phyloP scores from a whole-genome alignment of 2,113 vertebrate genomes.

The Chaetodon trifascialis region DNA sequence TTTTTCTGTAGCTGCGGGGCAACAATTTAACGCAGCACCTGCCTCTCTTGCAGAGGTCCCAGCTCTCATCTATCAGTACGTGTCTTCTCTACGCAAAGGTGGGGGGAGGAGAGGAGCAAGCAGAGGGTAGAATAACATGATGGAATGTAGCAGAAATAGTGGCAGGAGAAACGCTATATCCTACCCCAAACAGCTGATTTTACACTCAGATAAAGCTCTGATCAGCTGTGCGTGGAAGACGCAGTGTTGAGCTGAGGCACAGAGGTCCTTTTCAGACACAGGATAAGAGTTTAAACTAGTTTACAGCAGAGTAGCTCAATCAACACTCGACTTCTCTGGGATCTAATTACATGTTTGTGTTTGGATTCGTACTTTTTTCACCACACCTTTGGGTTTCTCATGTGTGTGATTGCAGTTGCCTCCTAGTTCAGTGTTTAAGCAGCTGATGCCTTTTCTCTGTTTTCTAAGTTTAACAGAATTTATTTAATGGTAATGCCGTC shows the following conservation, averaged over 20 bases:
- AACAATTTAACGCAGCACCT: constrained; percentile 83
- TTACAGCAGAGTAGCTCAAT: constrained; percentile 60
- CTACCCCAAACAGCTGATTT: constrained; percentile 81
- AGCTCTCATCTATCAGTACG: constrained; percentile 77
- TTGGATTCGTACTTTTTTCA: constrained; percentile 51
- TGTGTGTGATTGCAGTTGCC: neutral
- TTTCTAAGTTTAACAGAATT: neutral
- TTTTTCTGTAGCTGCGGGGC: constrained; percentile 80
- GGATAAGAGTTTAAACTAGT: constrained; percentile 49
- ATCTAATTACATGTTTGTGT: constrained; percentile 75
- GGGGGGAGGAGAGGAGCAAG: constrained; percentile 32
- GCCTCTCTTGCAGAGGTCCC: constrained; percentile 71
- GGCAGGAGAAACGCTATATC: constrained; percentile 78
- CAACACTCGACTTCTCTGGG: constrained; percentile 48
- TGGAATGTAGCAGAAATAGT: constrained; percentile 82
- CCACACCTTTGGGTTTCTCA: constrained; percentile 16
- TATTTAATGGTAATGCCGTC: neutral
- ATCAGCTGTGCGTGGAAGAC: constrained; percentile 77
- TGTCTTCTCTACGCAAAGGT: constrained; percentile 61
- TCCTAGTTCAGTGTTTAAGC: neutral
- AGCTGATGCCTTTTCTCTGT: constrained; percentile 7
- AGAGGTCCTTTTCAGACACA: constrained; percentile 13
- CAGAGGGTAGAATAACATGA: constrained; percentile 80
- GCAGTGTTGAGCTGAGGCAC: constrained; percentile 19
- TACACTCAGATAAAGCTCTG: constrained; percentile 69